phyloP scores from a whole-genome alignment of 2,113 vertebrate genomes.

The Petrocephalus microphthalmus region DNA sequence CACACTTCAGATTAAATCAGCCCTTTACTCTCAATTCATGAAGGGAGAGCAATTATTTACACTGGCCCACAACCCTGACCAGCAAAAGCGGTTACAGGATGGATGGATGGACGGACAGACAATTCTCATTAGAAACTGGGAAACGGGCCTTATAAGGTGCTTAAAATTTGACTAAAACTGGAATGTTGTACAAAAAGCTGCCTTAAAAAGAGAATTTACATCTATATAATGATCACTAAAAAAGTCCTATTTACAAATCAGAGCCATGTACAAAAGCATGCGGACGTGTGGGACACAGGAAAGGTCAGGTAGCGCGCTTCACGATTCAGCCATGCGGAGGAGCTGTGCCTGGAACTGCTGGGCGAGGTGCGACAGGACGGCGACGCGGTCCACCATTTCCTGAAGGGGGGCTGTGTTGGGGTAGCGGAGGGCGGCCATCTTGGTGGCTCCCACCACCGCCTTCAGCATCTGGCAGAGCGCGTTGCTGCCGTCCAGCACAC shows the following conservation, averaged over 20 bases:
- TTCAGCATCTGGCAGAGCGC: constrained; percentile 87
- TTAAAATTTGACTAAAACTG: constrained; percentile 42
- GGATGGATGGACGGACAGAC: constrained; percentile 17
- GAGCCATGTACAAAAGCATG: constrained; percentile 52
- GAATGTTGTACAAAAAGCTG: constrained; percentile 51
- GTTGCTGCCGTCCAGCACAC: constrained; percentile 89
- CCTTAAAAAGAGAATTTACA: constrained; percentile 45
- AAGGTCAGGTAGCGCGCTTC: constrained; percentile 44
- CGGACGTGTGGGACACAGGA: background rate
- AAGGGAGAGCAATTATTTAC: background rate
- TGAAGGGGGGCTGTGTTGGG: constrained; percentile 79
- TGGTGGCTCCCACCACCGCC: constrained; percentile 80
- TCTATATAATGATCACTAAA: constrained; percentile 49
- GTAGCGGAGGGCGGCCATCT: constrained; percentile 83
- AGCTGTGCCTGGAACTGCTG: constrained; percentile 84
- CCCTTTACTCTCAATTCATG: constrained; percentile 45
- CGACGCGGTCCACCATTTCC: constrained; percentile 88
- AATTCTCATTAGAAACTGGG: constrained; percentile 38
- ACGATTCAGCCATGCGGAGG: constrained; percentile 73
- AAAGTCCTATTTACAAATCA: constrained; percentile 49
- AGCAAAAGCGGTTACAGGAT: constrained; percentile 33
- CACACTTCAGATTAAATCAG: constrained; percentile 31
- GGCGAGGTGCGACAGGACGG: constrained; percentile 75
- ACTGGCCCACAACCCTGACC: constrained; percentile 1
- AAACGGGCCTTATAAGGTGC: constrained; percentile 56